Conservation (phyloP, 2,888 invertebrate genomes). For the Choristoneura rosaceana region DNA sequence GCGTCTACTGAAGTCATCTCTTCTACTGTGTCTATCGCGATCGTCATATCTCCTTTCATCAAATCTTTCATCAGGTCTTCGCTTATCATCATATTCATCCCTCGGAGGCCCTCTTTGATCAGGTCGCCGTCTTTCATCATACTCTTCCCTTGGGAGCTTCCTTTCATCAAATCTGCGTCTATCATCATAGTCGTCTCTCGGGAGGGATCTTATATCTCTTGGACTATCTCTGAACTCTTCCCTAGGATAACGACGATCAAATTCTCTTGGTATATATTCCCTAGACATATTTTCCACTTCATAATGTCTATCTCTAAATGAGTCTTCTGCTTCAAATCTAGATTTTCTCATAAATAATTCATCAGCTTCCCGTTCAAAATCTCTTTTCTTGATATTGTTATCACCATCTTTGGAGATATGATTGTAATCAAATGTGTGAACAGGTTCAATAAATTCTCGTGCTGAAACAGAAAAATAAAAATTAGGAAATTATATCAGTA, state of each 20-base stretch:
- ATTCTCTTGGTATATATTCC: slow-evolving; percentile 50
- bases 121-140: slow-evolving; percentile 51
- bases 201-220: slow-evolving; percentile 56
- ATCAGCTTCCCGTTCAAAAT: slow-evolving; percentile 73
- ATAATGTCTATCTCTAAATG: slow-evolving; percentile 47
- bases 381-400: slow-evolving; percentile 57
- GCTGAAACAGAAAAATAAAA: slow-evolving; percentile 61
- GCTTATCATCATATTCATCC: slow-evolving; percentile 51
- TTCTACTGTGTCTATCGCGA: slow-evolving; percentile 54
- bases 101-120: slow-evolving; percentile 48
- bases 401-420: slow-evolving; percentile 84
- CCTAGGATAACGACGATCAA: slow-evolving; percentile 45
- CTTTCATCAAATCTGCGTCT: slow-evolving; percentile 42
- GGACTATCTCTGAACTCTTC: slow-evolving; percentile 45
- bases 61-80: slow-evolving; percentile 53
- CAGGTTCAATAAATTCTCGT: slow-evolving; percentile 86
- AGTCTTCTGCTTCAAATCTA: slow-evolving; percentile 57
- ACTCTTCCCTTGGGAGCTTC: slow-evolving; percentile 50
- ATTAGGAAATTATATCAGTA: slow-evolving; percentile 16
- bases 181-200: slow-evolving; percentile 54
- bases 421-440: slow-evolving; percentile 90
- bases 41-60: slow-evolving; percentile 61
- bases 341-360: slow-evolving; percentile 67
- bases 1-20: slow-evolving; percentile 45
- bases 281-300: slow-evolving; percentile 53